Evolutionary conservation across 2,113 vertebrate genomes (phyloP), one percentile per base, ranked within the genome.

Genomic region (Oryzias celebensis): DNA sequence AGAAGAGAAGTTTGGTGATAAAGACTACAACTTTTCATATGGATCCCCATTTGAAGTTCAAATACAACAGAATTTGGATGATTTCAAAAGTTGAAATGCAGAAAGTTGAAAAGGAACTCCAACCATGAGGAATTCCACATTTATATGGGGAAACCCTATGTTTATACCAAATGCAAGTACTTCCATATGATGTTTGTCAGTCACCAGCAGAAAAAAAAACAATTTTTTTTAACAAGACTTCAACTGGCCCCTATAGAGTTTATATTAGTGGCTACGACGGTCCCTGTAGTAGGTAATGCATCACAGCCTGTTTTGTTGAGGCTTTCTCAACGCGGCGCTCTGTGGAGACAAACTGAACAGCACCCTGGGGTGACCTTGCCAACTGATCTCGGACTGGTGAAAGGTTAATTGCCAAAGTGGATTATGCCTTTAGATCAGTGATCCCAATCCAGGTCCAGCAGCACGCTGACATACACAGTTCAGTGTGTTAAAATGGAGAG

Each of bases 351-450:
- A 48, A 5, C 66, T 71, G 85, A 80, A 80, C 88, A 78, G 87
- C 82, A 83, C 68, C 85, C 81, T 82, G 81, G 88, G 87, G 89
- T 92, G 89, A 91, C 91, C 90, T 90, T 91, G 90, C 78, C 74
- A 60, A 65, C 83, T 82, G 89, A 91, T 91, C 88, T 86, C 79
- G 81, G 75, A 83, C 83, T 71, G 82, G 78, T 87, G 80, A 88
- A 88, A 91, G 87, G 89, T 89, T 91, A 89, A 92, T 87, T 90
- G 87, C 78, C 82, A 86, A 88, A 92, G 81, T 90, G 85, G 91
- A 91, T 93, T 92, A 92, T 58, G 71, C 69, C 62, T 87, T 85
- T 83, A 88, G 77, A 89, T 83, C 79, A 80, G 83, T 62, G 83
- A 86, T 89, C 83, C 78, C 87, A 90, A 84, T 90, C 85, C 69